Base-by-base conservation (phyloP, 2,888 invertebrate genomes). In the Dryomyza anilis region DNA sequence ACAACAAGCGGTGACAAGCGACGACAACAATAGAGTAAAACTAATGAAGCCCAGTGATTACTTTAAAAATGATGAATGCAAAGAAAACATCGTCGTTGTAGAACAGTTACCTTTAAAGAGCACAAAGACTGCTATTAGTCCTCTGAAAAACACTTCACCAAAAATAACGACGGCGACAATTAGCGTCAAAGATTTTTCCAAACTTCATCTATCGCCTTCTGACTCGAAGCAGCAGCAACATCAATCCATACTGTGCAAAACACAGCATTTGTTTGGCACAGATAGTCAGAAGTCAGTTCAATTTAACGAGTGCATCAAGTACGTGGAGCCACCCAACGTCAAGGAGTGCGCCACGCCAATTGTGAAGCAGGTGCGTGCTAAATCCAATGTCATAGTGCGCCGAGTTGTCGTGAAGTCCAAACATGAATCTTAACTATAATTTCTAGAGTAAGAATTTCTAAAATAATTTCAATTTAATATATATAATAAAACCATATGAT, bases 381-480 rank as follows among this genome's bases (percentile, higher is more conserved):
- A 72, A 43, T 77, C 77, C 5, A 78, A 76, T 63, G 65, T 77
- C 45, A 72, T 81, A 2, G 76, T 82, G 7, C 73, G 78, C 14
- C 78, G 76, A 66, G 71, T 82, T 64, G 64, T 77, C 4, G 69
- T 80, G n/a, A 70, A 71, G 55, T 72, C 78, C 6, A 78, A 73
- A 55, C 74, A 73, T 19, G 30, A 30, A 68, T 27, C 56, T 12
- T 55, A 43, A 48, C 3, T 60, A 23, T 27, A n/a, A n/a, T n/a
- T n/a, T n/a, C n/a, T n/a, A n/a, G n/a, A n/a, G n/a, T n/a, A n/a
- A n/a, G n/a, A n/a, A n/a, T n/a, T n/a, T n/a, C n/a, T n/a, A n/a
- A n/a, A n/a, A n/a, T n/a, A n/a, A n/a, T n/a, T n/a, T n/a, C n/a
- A n/a, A n/a, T n/a, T n/a, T n/a, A n/a, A n/a, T n/a, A n/a, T n/a